Evolutionary conservation across 2,888 invertebrate genomes (phyloP).

Genomic region (Fragum fragum): DNA sequence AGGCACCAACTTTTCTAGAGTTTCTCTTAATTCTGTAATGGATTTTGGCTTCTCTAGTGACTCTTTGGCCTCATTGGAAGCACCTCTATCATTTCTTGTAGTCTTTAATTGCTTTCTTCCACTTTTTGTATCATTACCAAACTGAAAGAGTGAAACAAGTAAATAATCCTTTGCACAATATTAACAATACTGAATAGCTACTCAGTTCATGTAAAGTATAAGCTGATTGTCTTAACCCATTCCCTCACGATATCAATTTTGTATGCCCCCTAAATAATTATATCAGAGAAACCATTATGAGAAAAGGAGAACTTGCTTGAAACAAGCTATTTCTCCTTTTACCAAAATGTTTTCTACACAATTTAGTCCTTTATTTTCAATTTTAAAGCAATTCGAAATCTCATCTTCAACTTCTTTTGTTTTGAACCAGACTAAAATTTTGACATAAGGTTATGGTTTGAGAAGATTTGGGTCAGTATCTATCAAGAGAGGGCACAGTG

Average conservation of each 20-base stretch:
- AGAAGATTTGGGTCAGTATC: too few species aligned
- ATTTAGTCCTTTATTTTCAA: too few species aligned
- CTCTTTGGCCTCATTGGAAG: neutral
- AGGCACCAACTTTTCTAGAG: constrained; percentile 3
- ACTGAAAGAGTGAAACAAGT: neutral
- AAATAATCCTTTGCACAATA: neutral
- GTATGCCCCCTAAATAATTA: too few species aligned
- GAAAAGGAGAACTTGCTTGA: constrained; percentile 4
- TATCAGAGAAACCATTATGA: neutral
- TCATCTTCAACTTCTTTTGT: too few species aligned
- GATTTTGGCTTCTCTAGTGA: neutral
- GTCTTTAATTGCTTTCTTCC: constrained; percentile 1
- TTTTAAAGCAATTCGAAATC: too few species aligned
- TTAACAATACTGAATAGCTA: neutral
- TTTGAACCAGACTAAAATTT: too few species aligned
- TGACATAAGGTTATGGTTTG: too few species aligned
- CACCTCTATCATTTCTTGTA: neutral
- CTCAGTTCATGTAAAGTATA: too few species aligned
- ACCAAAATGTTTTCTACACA: constrained; percentile 3
- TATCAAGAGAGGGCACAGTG: too few species aligned
- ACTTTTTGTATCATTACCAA: constrained; percentile 11
- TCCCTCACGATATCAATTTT: neutral
- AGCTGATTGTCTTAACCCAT: too few species aligned
- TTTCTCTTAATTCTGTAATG: constrained; percentile 15
- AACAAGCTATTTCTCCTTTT: constrained; percentile 9